phyloP scores from a whole-genome alignment of 2,113 vertebrate genomes.

The Martes martes region DNA sequence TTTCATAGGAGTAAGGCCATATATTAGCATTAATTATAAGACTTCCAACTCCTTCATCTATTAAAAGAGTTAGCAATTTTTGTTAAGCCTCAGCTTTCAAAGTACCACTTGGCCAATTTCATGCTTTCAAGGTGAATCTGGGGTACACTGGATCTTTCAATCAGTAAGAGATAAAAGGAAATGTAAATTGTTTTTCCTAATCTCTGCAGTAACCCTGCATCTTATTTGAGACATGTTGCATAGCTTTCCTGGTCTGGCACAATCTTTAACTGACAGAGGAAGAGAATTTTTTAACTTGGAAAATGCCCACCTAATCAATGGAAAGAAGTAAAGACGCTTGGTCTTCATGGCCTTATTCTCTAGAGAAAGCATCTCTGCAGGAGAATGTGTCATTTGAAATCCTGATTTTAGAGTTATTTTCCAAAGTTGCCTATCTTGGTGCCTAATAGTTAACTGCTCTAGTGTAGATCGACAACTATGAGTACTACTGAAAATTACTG shows the following conservation, averaged over 20 bases:
- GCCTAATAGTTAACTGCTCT: not conserved
- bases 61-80: conserved; percentile 48
- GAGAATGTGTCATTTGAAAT: not conserved
- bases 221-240: conserved; percentile 33
- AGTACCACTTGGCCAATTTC: not conserved
- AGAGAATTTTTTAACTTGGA: conserved; percentile 15
- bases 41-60: conserved; percentile 40
- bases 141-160: not conserved
- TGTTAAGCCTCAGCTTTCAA: conserved; percentile 27
- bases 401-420: conserved; percentile 13
- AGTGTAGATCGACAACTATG: conserved; percentile 41
- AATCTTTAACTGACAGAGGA: not conserved
- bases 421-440: conserved; percentile 9
- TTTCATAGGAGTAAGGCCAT: conserved; percentile 49
- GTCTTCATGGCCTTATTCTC: not conserved
- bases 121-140: conserved; percentile 21
- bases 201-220: not conserved
- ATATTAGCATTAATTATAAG: conserved; percentile 61
- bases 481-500: conserved; percentile 62
- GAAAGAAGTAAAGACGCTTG: not conserved
- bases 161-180: conserved; percentile 27
- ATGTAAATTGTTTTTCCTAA: conserved; percentile 42
- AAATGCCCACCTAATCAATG: not conserved
- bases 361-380: not conserved
- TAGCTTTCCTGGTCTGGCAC: not conserved